Evolutionary conservation across 2,797 vertebrate genomes (phyloP), one percentile per base, ranked within the genome.

Genomic region (Helostoma temminkii): DNA sequence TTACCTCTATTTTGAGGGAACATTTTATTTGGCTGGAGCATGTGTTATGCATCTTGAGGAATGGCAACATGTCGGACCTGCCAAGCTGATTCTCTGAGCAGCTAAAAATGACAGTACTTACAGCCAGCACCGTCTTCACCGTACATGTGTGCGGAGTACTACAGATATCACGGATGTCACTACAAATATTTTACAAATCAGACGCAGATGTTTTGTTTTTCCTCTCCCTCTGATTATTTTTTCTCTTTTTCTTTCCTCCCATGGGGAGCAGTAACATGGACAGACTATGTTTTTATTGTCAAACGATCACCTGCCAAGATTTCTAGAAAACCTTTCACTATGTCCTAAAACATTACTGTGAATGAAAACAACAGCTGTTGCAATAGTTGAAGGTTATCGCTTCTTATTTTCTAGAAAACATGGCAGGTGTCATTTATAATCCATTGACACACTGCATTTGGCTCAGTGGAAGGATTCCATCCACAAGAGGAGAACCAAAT

Each of bases 341-440:
- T 47, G 69, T 80, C 60, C 73, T 18, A 43, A 42, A 47, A 43
- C 64, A 71, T 81, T 78, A 54, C 48, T 45, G 19, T 54, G 72
- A 74, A 21, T 48, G 47, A 80, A 61, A 88, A 85, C 70, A 80
- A 78, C 85, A 84, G 71, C 71, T 81, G 75, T 43, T 82, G 53
- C 62, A 77, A 78, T 43, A 74, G 73, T 66, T 79, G 57, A 80
- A 79, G 82, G 82, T 88, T 81, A 87, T 88, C 65, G 56, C 78
- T 82, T 83, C 59, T 76, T 81, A 70, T 85, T 81, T 85, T 78
- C 72, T 37, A 22, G 8, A 74, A 76, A 82, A 82, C 26, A 45
- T 78, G 76, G 47, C 88, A 83, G 76, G 67, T 82, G 78, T 82
- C 74, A 83, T 90, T 88, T 88, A 77, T 85, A 85, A 88, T 82